Conservation (phyloP, 2,113 vertebrate species). For the Colinus virginianus region DNA sequence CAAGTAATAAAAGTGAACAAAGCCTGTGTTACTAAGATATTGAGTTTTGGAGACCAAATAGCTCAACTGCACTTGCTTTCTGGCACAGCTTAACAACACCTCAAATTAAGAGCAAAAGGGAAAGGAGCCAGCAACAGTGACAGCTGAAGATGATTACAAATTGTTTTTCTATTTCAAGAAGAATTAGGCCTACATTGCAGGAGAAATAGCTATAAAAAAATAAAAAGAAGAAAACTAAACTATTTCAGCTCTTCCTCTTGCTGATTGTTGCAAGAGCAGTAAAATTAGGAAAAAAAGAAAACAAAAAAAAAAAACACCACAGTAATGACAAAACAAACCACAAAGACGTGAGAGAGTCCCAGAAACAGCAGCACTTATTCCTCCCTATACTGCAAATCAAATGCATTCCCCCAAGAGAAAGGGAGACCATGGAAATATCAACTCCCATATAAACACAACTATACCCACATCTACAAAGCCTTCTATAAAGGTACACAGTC, state of each 20-base stretch:
- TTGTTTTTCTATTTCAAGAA: constrained; percentile 1
- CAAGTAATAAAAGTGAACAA: constrained; percentile 50
- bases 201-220: neutral
- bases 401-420: neutral
- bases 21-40: constrained; percentile 2
- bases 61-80: neutral
- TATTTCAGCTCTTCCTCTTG: neutral
- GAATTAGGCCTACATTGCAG: neutral
- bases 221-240: neutral
- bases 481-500: neutral
- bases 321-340: neutral
- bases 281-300: neutral
- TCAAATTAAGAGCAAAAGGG: constrained; percentile 41
- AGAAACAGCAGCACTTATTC: neutral
- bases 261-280: neutral
- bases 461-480: neutral
- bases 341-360: neutral
- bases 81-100: constrained; percentile 37
- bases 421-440: neutral
- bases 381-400: neutral
- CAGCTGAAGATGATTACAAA: neutral
- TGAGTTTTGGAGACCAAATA: constrained; percentile 16
- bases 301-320: neutral
- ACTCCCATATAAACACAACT: neutral
- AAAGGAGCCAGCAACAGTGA: neutral